Evolutionary conservation across 2,888 invertebrate genomes (phyloP), one percentile per base, ranked within the genome.

Genomic region (Epirrhoe alternata): DNA sequence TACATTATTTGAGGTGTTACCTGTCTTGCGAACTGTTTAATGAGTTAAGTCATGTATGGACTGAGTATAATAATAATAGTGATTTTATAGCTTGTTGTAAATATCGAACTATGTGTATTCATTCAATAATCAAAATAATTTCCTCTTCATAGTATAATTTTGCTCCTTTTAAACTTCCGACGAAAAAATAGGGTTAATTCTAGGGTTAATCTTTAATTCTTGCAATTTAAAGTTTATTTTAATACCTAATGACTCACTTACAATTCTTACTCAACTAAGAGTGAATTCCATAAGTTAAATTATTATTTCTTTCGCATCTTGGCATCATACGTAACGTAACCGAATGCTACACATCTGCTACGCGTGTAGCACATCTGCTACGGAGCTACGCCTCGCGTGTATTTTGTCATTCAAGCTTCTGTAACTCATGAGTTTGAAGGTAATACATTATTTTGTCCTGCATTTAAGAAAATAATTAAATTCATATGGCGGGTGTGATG

Each of bases 351-450:
- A 68, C 73, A 72, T 69, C 74, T 73, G 73, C 68, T 71, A 57
- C 64, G 64, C 55, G 33, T 68, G 76, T 74, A 77, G 70, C 73
- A 75, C 72, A 76, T 75, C 71, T 68, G 78, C 74, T 77, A 77
- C 79, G 69, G 56, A 67, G 69, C 60, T 66, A 69, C 69, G 71
- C 66, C 53, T 59, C 63, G 69, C 68, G 68, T 66, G 61, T 66
- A 66, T 66, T 70, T 49, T 64, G 66, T 71, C 69, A 70, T 70
- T 70, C 65, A 60, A 68, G 69, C 68, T 64, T 42, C 64, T 24
- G 60, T 53, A 61, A 51, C 5, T 62, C 45, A 50, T 30, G 8
- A 49, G 7, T 50, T 24, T 8, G 14, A 6, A 54, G 35, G 54
- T 54, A 30, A 30, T 30, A n/a, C 24, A 24, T 24, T 51, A 51